These are phyloP conservation scores for Xenopus tropicalis DNA, from an alignment of 2,113 vertebrate species.

Conservation along the genomic window DNA sequence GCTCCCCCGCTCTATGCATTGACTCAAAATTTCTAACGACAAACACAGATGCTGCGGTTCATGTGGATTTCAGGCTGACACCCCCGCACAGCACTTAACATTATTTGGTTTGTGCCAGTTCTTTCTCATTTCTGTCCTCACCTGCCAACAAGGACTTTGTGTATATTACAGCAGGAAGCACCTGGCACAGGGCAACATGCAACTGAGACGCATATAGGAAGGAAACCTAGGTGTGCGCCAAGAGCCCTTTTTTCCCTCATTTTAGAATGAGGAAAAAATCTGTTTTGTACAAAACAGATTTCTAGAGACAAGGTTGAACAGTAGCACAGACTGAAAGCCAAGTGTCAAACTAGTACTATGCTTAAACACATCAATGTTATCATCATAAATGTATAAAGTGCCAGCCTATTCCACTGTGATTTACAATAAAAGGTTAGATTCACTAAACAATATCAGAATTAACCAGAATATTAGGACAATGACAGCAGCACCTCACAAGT, in stretches of 20 bases:
- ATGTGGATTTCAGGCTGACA: constrained; percentile 10
- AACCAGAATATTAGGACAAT: too few species aligned
- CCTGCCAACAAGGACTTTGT: constrained; percentile 20
- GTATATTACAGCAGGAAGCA: background rate
- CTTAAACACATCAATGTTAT: too few species aligned
- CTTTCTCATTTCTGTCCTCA: constrained; percentile 10
- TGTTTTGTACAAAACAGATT: background rate
- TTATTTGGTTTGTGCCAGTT: constrained; percentile 17
- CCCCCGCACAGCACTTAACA: constrained; percentile 24
- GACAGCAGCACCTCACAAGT: too few species aligned
- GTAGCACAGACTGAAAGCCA: too few species aligned
- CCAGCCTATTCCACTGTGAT: too few species aligned
- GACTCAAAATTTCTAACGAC: constrained; percentile 22
- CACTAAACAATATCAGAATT: too few species aligned
- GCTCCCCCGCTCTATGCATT: constrained; percentile 15
- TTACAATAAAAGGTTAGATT: too few species aligned
- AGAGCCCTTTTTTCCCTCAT: background rate
- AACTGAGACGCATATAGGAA: background rate
- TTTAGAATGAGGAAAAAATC: too few species aligned
- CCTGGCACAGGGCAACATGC: constrained; percentile 14
- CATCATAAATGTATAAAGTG: too few species aligned
- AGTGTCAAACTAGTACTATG: too few species aligned
- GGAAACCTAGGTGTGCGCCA: background rate
- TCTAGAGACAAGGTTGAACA: background rate
- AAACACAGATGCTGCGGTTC: constrained; percentile 35